Conservation (phyloP, 2,888 invertebrate genomes). For the Ditula angustiorana region DNA sequence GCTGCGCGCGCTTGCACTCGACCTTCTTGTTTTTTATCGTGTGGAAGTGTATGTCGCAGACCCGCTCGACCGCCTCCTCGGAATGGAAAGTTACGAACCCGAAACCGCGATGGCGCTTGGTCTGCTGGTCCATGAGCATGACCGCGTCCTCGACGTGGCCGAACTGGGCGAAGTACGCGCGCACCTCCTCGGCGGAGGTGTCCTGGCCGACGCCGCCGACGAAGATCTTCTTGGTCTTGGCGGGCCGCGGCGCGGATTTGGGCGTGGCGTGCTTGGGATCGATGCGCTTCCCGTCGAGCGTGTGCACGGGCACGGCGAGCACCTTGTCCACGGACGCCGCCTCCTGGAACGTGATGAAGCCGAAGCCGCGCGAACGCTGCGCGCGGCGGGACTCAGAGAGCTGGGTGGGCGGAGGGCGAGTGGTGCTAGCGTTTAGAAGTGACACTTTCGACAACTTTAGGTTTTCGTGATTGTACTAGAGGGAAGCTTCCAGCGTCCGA, state of each 20-base stretch:
- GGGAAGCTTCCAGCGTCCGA: too few species aligned
- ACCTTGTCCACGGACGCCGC: slow-evolving; percentile 96
- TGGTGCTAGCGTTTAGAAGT: not conserved
- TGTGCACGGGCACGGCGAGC: slow-evolving; percentile 95
- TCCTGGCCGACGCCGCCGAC: slow-evolving; percentile 97
- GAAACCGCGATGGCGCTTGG: slow-evolving; percentile 95
- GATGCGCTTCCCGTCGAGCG: slow-evolving; percentile 96
- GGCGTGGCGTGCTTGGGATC: slow-evolving; percentile 97
- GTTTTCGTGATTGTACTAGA: too few species aligned
- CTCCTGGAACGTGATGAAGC: slow-evolving; percentile 97
- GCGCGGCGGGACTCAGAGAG: slow-evolving; percentile 67
- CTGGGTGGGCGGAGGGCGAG: not conserved
- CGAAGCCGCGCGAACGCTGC: slow-evolving; percentile 97
- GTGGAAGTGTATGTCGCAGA: slow-evolving; percentile 97
- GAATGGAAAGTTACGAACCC: slow-evolving; percentile 97
- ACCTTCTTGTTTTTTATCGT: slow-evolving; percentile 96
- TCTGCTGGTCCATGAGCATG: slow-evolving; percentile 97
- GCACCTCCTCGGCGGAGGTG: slow-evolving; percentile 95
- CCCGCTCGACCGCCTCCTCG: slow-evolving; percentile 95
- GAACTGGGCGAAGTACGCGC: slow-evolving; percentile 95
- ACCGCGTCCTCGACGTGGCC: slow-evolving; percentile 96
- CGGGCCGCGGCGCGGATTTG: slow-evolving; percentile 94
- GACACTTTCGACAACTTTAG: not conserved
- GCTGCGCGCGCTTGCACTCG: slow-evolving; percentile 96
- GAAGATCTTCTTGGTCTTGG: slow-evolving; percentile 96